Conservation (phyloP, 2,888 invertebrate species). For the Alentia gelatinosa region DNA sequence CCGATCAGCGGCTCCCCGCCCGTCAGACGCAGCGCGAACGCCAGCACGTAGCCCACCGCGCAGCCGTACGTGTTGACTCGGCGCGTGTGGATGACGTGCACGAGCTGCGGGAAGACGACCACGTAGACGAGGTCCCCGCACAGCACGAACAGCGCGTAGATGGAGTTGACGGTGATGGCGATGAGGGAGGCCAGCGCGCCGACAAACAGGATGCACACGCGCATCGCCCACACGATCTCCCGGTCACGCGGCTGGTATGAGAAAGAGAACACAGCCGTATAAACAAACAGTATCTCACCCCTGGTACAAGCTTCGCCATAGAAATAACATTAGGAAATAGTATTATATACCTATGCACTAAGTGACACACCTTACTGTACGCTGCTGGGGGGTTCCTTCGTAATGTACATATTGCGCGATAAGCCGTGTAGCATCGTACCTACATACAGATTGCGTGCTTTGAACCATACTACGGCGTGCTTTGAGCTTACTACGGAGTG, state of each 20-base stretch:
- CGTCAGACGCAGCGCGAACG: slow-evolving; percentile 87
- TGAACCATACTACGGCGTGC: too few relatives aligned
- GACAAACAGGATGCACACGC: slow-evolving; percentile 92
- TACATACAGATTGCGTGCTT: too few relatives aligned
- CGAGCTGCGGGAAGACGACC: slow-evolving; percentile 97
- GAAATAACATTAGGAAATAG: too few relatives aligned
- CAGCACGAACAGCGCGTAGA: slow-evolving; percentile 98
- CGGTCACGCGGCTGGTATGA: slow-evolving; percentile 72
- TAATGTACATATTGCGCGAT: too few relatives aligned
- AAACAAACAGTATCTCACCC: too few relatives aligned
- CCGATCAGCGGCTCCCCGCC: slow-evolving; percentile 93
- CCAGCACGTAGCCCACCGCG: slow-evolving; percentile 84
- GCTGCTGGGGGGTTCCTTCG: too few relatives aligned
- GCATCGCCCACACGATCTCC: slow-evolving; percentile 94
- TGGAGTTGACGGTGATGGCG: slow-evolving; percentile 97
- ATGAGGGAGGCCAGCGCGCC: slow-evolving; percentile 93
- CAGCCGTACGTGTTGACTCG: slow-evolving; percentile 98
- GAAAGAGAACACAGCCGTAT: too few relatives aligned
- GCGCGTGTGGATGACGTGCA: slow-evolving; percentile 98
- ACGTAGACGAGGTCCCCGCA: slow-evolving; percentile 99
- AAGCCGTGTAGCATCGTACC: too few relatives aligned
- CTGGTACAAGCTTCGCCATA: too few relatives aligned
- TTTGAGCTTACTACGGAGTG: too few relatives aligned
- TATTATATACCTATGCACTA: too few relatives aligned
- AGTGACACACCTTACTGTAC: too few relatives aligned